phyloP scores from a whole-genome alignment of 53 echinoderm and acorn worm genomes.

The Pentamera pediparva region DNA sequence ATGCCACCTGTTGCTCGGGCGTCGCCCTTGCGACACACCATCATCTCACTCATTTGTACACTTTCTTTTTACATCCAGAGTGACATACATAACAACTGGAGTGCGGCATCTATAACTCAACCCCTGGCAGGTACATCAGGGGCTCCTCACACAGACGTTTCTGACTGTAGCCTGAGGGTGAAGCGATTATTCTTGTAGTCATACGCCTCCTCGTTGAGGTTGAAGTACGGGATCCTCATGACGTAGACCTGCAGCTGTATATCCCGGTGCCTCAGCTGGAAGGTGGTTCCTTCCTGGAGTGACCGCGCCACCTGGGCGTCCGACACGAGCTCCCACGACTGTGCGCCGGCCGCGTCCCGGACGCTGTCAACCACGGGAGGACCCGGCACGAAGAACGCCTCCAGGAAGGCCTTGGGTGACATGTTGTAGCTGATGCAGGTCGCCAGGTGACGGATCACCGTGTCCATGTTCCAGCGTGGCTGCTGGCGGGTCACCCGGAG shows the following conservation, averaged over 20 bases:
- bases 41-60: too few relatives aligned
- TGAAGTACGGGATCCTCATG: slow-evolving; percentile 87
- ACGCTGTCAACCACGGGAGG: slow-evolving; percentile 62
- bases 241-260: slow-evolving; percentile 80
- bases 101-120: too few relatives aligned
- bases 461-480: slow-evolving; percentile 95
- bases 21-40: too few relatives aligned
- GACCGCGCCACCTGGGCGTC: slow-evolving; percentile 79
- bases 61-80: too few relatives aligned
- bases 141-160: slow-evolving; percentile 94
- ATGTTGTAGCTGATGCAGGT: slow-evolving; percentile 94
- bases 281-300: slow-evolving; percentile 78
- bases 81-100: too few relatives aligned
- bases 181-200: slow-evolving; percentile 91
- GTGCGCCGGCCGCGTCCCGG: slow-evolving; percentile 41
- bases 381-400: slow-evolving; percentile 86
- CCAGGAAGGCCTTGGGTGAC: slow-evolving; percentile 76
- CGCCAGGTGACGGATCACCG: slow-evolving; percentile 84
- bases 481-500: slow-evolving; percentile 94
- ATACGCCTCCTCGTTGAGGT: slow-evolving; percentile 85
- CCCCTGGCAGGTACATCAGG: too few relatives aligned
- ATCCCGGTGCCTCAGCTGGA: slow-evolving; percentile 75
- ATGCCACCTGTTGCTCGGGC: too few relatives aligned
- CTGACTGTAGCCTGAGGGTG: slow-evolving; percentile 82
- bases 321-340: slow-evolving; percentile 89